Conservation (phyloP, 1,140 invertebrate species). For the Brachionus calyciflorus region DNA sequence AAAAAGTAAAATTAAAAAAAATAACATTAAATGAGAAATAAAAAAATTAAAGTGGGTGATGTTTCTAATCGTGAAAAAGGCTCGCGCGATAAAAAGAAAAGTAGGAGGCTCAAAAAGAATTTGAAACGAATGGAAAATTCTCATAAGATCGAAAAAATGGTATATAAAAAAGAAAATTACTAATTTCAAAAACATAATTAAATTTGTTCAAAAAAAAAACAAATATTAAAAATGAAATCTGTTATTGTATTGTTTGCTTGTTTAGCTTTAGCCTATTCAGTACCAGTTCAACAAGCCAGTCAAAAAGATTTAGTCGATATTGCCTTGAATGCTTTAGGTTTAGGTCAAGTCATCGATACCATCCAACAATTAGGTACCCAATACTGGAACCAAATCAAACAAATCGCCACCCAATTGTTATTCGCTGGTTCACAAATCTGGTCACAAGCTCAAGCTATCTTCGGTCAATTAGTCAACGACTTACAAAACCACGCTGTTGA, state of each 20-base stretch:
- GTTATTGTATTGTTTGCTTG: neutral
- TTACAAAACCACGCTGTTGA: neutral
- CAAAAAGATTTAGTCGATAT: neutral
- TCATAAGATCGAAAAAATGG: no score
- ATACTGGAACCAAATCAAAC: neutral
- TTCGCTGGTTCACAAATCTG: neutral
- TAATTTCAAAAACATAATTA: no score
- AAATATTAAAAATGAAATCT: slow-evolving; percentile 32
- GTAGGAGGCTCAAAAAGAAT: no score
- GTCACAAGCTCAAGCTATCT: neutral
- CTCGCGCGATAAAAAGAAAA: no score
- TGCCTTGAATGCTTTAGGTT: no score
- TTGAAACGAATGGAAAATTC: no score
- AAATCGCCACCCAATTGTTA: neutral
- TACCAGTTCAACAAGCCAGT: neutral
- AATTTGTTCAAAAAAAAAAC: no score
- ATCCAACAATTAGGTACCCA: neutral
- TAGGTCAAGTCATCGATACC: neutral
- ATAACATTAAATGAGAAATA: no score
- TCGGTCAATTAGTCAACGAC: neutral
- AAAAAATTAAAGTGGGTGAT: no score
- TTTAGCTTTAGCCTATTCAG: neutral
- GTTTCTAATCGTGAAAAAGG: no score
- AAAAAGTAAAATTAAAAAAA: no score
- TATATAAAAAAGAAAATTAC: no score